Conservation (phyloP, 53 echinoderm and acorn worm species). For the Actinopyga echinites region DNA sequence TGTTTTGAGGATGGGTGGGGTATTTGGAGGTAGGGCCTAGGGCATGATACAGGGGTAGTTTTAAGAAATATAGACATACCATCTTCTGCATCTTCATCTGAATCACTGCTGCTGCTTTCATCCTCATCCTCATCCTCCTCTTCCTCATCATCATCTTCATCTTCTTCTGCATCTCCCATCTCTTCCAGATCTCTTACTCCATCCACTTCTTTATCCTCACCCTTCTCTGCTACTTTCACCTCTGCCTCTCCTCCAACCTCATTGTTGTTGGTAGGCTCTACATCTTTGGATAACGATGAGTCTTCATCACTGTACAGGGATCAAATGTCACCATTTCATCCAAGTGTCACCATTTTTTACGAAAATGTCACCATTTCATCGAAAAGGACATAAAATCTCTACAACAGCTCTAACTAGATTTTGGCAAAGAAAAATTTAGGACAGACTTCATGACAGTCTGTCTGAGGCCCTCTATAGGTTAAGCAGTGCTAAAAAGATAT, state of each 20-base stretch:
- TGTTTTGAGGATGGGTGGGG: no score
- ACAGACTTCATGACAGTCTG: no score
- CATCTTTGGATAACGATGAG: constrained; percentile 4
- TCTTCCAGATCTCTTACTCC: constrained; percentile 50
- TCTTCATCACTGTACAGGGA: constrained; percentile 20
- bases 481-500: no score
- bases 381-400: no score
- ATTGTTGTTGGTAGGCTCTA: constrained; percentile 20
- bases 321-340: constrained; percentile 8
- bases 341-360: neutral
- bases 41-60: no score
- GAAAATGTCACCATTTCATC: neutral
- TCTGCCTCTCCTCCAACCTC: constrained; percentile 15
- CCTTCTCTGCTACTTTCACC: constrained; percentile 27
- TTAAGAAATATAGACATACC: neutral
- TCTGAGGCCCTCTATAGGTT: no score
- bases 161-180: constrained; percentile 2
- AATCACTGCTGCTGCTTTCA: constrained; percentile 57
- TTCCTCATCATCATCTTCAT: constrained; percentile 19
- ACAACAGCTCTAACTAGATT: no score
- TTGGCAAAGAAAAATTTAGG: no score
- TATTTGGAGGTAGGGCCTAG: no score
- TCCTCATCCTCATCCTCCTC: constrained; percentile 58
- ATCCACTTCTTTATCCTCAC: constrained; percentile 36
- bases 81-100: constrained; percentile 61